Evolutionary conservation across 1,140 invertebrate genomes (phyloP), one percentile per base, ranked within the genome.

Genomic region (Drosophila jambulina): DNA sequence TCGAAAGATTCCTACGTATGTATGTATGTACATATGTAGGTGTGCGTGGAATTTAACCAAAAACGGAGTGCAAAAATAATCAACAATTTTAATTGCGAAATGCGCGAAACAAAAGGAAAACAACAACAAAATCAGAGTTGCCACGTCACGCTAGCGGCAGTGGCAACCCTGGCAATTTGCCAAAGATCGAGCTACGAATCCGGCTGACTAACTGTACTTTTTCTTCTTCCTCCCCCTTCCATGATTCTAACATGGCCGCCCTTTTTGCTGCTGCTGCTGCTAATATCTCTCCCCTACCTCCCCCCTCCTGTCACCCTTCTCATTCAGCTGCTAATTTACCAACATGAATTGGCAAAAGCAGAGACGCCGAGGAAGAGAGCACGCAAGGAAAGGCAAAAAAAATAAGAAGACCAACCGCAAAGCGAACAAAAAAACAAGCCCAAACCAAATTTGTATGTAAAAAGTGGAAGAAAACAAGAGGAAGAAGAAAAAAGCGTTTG

Each of bases 291-390:
- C 21, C 46, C 15, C 42, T 40, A 25, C 15, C 53, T 29, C 32
- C 45, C 34, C 36, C 29, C n/a, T n/a, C n/a, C n/a, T n/a, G n/a
- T n/a, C 36, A 10, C 13, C 46, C 61, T 54, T 29, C 13, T 34
- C 40, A 45, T 34, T 46, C 57, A 51, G 56, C 75, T 76, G 78
- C 75, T 86, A 82, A 82, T 87, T 86, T 82, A 82, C 64, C 68
- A 82, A 72, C 76, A 76, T 82, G 84, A 86, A 82, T 77, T 67
- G 75, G 67, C 83, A 77, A 82, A 71, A 78, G 79, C 57, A 62
- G 32, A 74, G 42, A 29, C 46, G 48, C 29, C 17, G 36, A 68
- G 62, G 38, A 67, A 64, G 62, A 56, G 49, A 72, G 48, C 60
- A 63, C 36, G 59, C 40, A 56, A 69, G 65, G 40, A 23, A 68